Evolutionary conservation across 2,888 invertebrate species (phyloP).

Genomic region (Leucoptera coffeella): DNA sequence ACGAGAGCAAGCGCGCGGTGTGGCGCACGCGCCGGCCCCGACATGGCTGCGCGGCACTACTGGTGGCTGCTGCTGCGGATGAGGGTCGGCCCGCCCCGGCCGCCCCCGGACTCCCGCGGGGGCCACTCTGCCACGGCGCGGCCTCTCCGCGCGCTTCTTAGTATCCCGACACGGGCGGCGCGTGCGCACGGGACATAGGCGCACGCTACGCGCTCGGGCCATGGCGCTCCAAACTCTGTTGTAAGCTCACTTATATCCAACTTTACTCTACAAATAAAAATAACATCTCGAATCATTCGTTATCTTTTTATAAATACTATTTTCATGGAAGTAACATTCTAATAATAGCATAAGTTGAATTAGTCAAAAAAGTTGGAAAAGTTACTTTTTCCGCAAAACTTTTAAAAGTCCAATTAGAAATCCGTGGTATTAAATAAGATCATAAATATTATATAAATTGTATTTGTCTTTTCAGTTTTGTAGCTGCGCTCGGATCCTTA

Average conservation of each 20-base stretch:
- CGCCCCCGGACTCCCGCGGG: constrained; percentile 6
- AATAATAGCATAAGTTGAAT: no score
- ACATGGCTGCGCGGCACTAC: constrained; percentile 49
- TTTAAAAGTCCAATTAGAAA: no score
- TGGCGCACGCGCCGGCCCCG: constrained; percentile 44
- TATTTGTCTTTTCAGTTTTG: constrained; percentile 19
- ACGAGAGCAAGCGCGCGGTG: constrained; percentile 23
- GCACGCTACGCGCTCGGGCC: constrained; percentile 46
- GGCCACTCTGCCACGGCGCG: constrained; percentile 10
- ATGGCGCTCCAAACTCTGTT: constrained; percentile 46
- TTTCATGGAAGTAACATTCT: no score
- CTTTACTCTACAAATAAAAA: no score
- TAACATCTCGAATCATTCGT: no score
- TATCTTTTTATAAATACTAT: no score
- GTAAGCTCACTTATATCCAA: no score
- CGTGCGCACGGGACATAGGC: constrained; percentile 48
- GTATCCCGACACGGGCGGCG: constrained; percentile 48
- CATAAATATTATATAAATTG: no score
- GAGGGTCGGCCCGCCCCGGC: constrained; percentile 15
- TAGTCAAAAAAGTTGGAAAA: no score
- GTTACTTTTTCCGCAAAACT: no score
- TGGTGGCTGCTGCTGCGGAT: constrained; percentile 22
- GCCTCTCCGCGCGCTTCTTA: constrained; percentile 34
- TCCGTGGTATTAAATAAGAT: no score
- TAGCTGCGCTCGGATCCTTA: constrained; percentile 28